Evolutionary conservation across 2,113 vertebrate genomes (phyloP), one percentile per base, ranked within the genome.

Genomic region (Tamias sibiricus): DNA sequence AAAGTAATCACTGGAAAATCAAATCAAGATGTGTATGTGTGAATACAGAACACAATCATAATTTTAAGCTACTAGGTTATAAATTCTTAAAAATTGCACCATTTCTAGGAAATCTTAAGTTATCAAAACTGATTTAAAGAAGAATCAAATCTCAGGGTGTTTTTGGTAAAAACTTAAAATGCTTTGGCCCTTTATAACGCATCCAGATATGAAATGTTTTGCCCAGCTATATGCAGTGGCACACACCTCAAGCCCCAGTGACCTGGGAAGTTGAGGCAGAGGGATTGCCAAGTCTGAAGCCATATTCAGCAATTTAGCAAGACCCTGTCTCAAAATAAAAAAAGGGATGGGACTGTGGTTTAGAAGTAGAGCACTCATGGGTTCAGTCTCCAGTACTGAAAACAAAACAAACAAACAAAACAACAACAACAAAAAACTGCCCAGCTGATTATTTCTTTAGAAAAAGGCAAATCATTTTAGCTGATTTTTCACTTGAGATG

Each of bases 381-480:
- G 19, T 22, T 57, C 54, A 57, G 22, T 57, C 20, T 57, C 20
- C 20, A 57, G 19, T 19, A 57, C 19, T 20, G 54, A n/a, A n/a
- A n/a, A 19, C 14, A 57, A 52, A 52, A 52, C 13, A 52, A 52
- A 52, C 13, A 49, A 49, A 49, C 8, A 52, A n/a, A n/a, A n/a
- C n/a, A n/a, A n/a, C n/a, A n/a, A n/a, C n/a, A 52, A 52, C 13
- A 52, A 52, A 52, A 16, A 12, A 14, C 54, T 22, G 62, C 49
- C n/a, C 12, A 86, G 35, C 19, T 90, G 26, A 69, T 69, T 74
- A 84, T 64, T 92, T 74, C 52, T 91, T 92, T 69, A 64, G 13
- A 82, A 80, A 87, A 92, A 71, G 32, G 75, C 17, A 90, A 76
- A 75, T 84, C 62, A 93, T 69, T 84, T 52, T 90, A 82, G n/a